Percentiles rank a stretch among this genome's conserved stretches.
Evolutionary conservation across 2,113 vertebrate genomes (phyloP).

Genomic region (Nothoprocta pentlandii): DNA sequence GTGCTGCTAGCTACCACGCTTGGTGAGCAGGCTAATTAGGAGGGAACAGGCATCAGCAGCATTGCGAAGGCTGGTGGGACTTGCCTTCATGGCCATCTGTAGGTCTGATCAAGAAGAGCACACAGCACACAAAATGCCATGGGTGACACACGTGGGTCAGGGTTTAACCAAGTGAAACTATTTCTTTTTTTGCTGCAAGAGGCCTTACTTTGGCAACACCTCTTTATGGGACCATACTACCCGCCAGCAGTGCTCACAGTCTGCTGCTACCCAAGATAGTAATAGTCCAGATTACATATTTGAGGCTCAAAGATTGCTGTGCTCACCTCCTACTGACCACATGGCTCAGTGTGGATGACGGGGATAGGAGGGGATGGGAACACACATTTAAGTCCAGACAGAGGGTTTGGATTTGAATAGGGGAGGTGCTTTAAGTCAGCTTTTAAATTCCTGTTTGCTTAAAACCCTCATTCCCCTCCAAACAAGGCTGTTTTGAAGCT

Average conservation of each 20-base stretch:
- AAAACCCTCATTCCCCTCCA: fast-evolving
- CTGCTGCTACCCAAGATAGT: neutral
- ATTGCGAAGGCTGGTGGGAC: neutral
- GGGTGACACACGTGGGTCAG: too few species aligned
- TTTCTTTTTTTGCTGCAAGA: neutral
- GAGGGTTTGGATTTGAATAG: neutral
- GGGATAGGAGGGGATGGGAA: neutral
- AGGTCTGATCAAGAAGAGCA: neutral
- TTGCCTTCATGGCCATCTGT: neutral
- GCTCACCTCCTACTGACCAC: neutral
- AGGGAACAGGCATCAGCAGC: neutral
- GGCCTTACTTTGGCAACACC: neutral
- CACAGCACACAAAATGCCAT: neutral
- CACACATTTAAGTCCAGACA: neutral
- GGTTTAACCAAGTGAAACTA: neutral
- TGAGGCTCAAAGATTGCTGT: neutral
- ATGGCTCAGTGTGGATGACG: fast-evolving
- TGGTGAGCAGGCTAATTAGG: neutral
- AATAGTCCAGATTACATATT: neutral
- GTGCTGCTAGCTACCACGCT: neutral
- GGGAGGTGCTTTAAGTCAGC: neutral
- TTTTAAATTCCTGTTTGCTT: neutral
- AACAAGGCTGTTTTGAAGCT: neutral
- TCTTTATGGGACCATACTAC: neutral
- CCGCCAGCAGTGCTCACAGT: neutral